These are phyloP conservation scores for Azemiops feae DNA, from an alignment of 2,113 vertebrate genomes.

Conservation along the genomic window DNA sequence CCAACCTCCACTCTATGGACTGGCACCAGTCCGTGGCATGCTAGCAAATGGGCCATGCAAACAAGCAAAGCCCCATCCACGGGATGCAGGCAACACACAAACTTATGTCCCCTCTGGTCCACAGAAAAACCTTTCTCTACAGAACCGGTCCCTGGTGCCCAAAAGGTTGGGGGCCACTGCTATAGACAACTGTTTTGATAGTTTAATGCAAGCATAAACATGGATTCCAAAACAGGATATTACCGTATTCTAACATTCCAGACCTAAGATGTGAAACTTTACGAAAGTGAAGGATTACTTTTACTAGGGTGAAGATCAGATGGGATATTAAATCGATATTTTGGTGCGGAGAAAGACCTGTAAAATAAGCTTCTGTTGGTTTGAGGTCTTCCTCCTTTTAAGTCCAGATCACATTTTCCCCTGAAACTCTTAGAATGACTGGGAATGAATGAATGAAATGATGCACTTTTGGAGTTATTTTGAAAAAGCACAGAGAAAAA, in stretches of 20 bases:
- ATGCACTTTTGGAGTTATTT: too few relatives aligned
- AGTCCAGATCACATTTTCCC: background rate
- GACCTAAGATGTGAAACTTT: background rate
- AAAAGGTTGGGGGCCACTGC: background rate
- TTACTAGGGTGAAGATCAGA: background rate
- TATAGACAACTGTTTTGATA: background rate
- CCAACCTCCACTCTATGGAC: too few relatives aligned
- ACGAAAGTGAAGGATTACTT: background rate
- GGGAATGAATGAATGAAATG: too few relatives aligned
- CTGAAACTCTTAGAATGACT: too few relatives aligned
- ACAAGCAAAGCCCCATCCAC: too few relatives aligned
- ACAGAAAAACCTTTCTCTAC: background rate
- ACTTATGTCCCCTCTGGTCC: background rate
- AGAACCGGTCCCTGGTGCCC: background rate
- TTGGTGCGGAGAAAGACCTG: background rate
- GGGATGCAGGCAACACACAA: background rate
- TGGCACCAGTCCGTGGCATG: background rate
- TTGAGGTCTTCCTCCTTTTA: background rate
- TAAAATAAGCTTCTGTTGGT: background rate
- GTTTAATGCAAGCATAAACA: background rate
- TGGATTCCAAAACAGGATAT: background rate
- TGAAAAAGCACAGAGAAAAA: too few relatives aligned
- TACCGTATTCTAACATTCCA: background rate
- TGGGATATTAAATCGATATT: background rate
- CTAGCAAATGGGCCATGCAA: background rate